Conservation (phyloP, 2,797 vertebrate genomes). For the Schizopygopsis malacanthus region DNA sequence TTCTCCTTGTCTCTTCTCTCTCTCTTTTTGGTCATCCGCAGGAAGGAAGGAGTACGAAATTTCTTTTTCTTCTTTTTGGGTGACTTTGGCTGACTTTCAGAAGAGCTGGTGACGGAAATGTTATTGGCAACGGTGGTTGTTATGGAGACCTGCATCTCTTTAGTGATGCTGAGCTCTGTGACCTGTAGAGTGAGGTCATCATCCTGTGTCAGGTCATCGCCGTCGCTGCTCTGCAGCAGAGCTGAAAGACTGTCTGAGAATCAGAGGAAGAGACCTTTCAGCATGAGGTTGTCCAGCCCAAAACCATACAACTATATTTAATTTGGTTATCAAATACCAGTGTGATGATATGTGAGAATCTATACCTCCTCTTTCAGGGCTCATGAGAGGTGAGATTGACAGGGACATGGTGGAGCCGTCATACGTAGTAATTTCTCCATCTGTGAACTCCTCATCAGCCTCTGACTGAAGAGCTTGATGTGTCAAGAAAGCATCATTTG, state of each 20-base stretch:
- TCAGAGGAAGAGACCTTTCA: background rate
- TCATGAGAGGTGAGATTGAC: constrained; percentile 90
- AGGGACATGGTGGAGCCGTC: constrained; percentile 87
- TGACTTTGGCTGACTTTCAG: constrained; percentile 91
- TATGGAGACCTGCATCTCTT: constrained; percentile 88
- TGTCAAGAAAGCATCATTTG: background rate
- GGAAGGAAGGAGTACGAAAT: constrained; percentile 95
- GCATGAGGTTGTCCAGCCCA: background rate
- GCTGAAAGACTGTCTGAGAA: constrained; percentile 46
- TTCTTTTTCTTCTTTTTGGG: constrained; percentile 97
- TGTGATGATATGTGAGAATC: background rate
- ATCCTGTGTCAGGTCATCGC: constrained; percentile 85
- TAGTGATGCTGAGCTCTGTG: constrained; percentile 87
- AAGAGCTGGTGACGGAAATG: constrained; percentile 84
- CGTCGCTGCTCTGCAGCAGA: constrained; percentile 81
- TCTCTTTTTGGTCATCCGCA: constrained; percentile 95
- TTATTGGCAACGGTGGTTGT: constrained; percentile 77
- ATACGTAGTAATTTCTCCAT: constrained; percentile 79
- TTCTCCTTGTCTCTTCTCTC: constrained; percentile 74
- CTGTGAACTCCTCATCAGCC: constrained; percentile 74
- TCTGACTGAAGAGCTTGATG: constrained; percentile 59
- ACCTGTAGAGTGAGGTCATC: constrained; percentile 87
- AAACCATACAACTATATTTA: background rate
- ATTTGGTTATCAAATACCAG: background rate
- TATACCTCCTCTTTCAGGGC: constrained; percentile 71